Base-by-base conservation (phyloP, 1,140 invertebrate genomes). In the Myzus persicae region DNA sequence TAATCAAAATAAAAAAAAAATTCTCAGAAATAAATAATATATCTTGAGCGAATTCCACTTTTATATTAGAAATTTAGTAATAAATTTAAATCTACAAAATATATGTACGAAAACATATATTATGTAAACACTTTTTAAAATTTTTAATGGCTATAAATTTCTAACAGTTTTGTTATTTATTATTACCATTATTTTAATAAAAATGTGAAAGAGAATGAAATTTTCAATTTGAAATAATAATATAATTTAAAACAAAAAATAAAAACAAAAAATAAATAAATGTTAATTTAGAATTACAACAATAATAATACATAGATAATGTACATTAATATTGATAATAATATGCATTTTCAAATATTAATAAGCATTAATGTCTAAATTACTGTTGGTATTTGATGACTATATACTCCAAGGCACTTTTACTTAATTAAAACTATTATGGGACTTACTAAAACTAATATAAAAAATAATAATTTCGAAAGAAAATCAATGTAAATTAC, bases 331-430 rank as follows among this genome's bases (percentile, higher is more conserved):
- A 92, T 92, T 92, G 76, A 46, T 81, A 91, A 91, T 91, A 76
- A 92, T 92, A 92, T 8, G 90, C 59, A 82, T 46, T 46, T 82
- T 36, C n/a, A 9, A 81, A 48, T 84, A 93, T 85, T 93, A 51
- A 84, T 93, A 93, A 93, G 91, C 91, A 42, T 48, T 84, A 48
- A 93, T 85, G 26, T 84, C 91, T 93, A 93, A 82, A 48, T 93
- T 93, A 92, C 76, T 93, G 76, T 85, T 85, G 91, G 44, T 92
- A 92, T 84, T 84, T 85, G 91, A 85, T 51, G 38, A 38, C 91
- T 84, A 92, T 92, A 92, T 92, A 93, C 81, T 93, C 42, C 91
- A 93, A 93, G 91, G 91, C 91, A 93, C 91, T 93, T 93, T 93
- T 51, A 93, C 91, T 48, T 92, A 93, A 5, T 93, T 93, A 85